Percentiles rank a stretch among this genome's conserved stretches.
phyloP scores from a whole-genome alignment of 2,113 vertebrate genomes.

The human (Homo sapiens) region DNA sequence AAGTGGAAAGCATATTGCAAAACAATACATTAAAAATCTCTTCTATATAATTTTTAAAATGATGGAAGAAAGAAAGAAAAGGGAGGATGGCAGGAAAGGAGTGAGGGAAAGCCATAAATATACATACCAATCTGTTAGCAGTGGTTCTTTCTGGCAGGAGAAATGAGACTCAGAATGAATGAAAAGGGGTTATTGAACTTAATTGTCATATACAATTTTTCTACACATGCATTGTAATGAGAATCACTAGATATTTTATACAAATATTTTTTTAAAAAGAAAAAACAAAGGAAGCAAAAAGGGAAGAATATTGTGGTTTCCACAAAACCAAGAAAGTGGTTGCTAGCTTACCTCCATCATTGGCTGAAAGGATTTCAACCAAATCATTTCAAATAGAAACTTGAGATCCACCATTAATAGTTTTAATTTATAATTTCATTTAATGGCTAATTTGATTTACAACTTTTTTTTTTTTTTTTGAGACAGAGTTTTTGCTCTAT shows the following conservation, averaged over 20 bases:
- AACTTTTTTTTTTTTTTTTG: background rate
- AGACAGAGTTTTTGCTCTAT: background rate
- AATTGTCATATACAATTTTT: background rate
- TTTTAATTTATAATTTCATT: constrained; percentile 24
- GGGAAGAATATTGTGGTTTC: background rate
- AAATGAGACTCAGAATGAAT: background rate
- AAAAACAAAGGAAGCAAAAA: constrained; percentile 6
- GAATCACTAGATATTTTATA: background rate
- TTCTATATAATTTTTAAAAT: background rate
- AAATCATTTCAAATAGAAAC: constrained; percentile 5
- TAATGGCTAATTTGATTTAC: background rate
- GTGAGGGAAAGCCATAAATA: background rate
- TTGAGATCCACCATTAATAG: background rate
- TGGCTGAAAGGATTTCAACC: background rate
- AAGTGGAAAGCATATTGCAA: background rate
- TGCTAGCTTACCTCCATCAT: background rate
- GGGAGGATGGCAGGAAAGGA: background rate
- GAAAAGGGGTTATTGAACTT: background rate
- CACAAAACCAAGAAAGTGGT: background rate
- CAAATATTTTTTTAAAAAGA: background rate
- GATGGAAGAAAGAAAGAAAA: background rate
- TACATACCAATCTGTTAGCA: background rate
- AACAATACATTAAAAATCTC: background rate
- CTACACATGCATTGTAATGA: background rate
- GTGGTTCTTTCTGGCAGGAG: constrained; percentile 15